Conservation (phyloP, 2,113 vertebrate genomes). For the Stomatorhinus ivindoensis region DNA sequence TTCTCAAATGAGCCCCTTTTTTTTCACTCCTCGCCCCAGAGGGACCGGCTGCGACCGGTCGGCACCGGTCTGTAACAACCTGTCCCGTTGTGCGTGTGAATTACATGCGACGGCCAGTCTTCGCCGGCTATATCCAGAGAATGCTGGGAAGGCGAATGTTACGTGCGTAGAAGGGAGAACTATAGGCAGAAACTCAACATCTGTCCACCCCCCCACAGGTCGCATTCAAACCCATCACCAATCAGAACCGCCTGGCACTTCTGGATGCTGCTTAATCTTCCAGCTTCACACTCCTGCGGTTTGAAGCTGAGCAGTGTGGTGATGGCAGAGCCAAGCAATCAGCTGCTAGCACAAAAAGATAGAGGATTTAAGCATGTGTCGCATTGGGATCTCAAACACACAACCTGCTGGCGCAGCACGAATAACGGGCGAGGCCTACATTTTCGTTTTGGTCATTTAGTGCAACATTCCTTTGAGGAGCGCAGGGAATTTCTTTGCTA, state of each 20-base stretch:
- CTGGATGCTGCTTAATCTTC: slow-evolving; percentile 34
- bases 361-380: not conserved
- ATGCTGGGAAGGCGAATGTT: not conserved
- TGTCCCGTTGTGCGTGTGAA: not conserved
- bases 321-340: not conserved
- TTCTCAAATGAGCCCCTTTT: not conserved
- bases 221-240: slow-evolving; percentile 51
- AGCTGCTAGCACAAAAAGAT: not conserved
- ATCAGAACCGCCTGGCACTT: slow-evolving; percentile 38
- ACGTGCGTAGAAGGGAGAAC: not conserved
- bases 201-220: slow-evolving; percentile 50
- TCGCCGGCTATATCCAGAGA: not conserved
- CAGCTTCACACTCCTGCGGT: not conserved
- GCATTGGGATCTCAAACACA: not conserved
- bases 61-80: not conserved
- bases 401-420: not conserved
- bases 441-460: not conserved
- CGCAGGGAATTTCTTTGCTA: not conserved
- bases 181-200: not conserved
- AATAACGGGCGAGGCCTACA: not conserved
- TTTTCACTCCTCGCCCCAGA: not conserved
- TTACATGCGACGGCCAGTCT: not conserved
- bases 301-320: not conserved
- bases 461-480: not conserved
- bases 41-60: not conserved